Conservation (phyloP, 2,113 vertebrate species). For the Capreolus pygargus region DNA sequence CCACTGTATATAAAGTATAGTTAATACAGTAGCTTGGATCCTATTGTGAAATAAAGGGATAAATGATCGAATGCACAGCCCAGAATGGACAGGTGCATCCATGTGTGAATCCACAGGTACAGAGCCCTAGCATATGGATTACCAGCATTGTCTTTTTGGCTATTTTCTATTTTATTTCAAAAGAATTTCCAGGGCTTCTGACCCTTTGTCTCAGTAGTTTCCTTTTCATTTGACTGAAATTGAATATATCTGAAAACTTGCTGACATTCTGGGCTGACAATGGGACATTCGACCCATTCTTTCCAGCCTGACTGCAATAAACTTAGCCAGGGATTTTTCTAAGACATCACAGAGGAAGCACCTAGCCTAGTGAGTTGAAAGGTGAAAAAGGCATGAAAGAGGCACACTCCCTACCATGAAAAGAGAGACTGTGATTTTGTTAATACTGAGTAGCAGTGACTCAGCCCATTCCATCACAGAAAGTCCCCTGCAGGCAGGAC, state of each 20-base stretch:
- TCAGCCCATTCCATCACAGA: background rate
- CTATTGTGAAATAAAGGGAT: too few relatives aligned
- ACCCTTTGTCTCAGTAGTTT: background rate
- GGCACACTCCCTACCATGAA: background rate
- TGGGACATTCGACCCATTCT: background rate
- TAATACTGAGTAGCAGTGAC: background rate
- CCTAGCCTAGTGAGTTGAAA: background rate
- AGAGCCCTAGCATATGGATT: background rate
- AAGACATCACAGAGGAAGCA: background rate
- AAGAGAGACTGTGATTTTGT: background rate
- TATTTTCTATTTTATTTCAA: background rate
- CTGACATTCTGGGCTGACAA: background rate
- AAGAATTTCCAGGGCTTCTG: background rate
- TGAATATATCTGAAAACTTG: background rate
- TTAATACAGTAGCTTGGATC: too few relatives aligned
- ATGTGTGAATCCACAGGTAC: background rate
- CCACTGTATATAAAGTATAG: too few relatives aligned
- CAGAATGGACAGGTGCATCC: background rate
- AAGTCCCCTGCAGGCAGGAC: background rate
- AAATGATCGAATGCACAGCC: too few relatives aligned
- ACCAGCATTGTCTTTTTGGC: background rate
- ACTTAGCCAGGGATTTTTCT: background rate
- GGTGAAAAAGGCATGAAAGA: background rate
- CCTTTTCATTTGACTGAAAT: background rate
- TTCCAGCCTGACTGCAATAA: background rate